Base-by-base conservation (phyloP, 2,113 vertebrate species). In the Embiotoca jacksoni region DNA sequence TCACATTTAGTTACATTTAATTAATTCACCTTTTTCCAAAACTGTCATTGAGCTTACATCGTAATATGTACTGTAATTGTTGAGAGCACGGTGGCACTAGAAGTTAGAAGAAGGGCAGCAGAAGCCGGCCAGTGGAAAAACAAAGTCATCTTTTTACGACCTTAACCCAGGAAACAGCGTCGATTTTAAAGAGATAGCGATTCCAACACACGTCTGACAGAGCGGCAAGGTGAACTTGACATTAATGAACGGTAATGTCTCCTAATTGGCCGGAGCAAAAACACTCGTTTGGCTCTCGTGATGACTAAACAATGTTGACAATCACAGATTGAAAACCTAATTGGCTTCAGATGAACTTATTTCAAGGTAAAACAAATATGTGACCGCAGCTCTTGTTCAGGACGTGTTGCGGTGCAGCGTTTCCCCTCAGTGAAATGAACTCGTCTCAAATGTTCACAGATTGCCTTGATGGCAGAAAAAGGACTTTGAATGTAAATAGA, bases 1-100 rank as follows among this genome's bases (percentile, higher is more conserved):
- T 90, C 90, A 92, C 94, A 92, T 85, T 84, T 82, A 91, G 63
- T 87, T 71, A 92, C 87, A 88, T 75, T 85, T 78, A 85, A 61
- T 84, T 79, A 60, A 75, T 86, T 83, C 62, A 84, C 69, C 39
- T 71, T 87, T 87, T 77, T 71, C 76, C 65, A 76, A 86, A 89
- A 83, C 58, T 64, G 58, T 74, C 64, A 84, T 75, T 82, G 76
- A 85, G 73, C 67, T 72, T 80, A 89, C 77, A 70, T 73, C 53
- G 63, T 64, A 75, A 47, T 73, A 52, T 61, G 75, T 77, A 78
- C 61, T 49, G 68, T 70, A 63, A 74, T 65, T 56, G 23, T 68
- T 81, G 50, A 55, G 61, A 83, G 81, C 82, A 80, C 4, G 54
- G 74, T 80, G 85, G 83, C 76, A 75, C 80, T 83, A 56, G 35